These are phyloP conservation scores for Ptilorrhoa leucosticta DNA, from an alignment of 2,113 vertebrate species.

Conservation along the genomic window DNA sequence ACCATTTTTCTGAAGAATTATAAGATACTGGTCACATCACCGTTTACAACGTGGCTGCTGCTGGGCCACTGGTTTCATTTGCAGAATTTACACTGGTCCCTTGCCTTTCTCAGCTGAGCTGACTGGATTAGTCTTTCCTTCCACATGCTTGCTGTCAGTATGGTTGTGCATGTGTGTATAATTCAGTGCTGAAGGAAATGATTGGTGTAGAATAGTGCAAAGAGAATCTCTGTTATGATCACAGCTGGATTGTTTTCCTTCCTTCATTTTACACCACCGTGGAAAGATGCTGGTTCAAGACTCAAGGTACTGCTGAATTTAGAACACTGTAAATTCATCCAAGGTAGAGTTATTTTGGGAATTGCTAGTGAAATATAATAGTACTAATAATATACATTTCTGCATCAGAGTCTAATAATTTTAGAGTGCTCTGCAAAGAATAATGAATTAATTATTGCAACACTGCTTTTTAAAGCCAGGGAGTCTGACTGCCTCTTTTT, in stretches of 20 bases:
- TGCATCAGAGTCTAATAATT: not conserved
- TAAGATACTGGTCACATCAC: not conserved
- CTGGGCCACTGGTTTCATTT: not conserved
- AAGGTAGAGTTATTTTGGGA: not conserved
- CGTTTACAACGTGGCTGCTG: not conserved
- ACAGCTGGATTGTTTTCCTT: not conserved
- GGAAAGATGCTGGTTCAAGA: not conserved
- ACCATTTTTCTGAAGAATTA: not conserved
- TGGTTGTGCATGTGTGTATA: not conserved
- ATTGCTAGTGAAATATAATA: not conserved
- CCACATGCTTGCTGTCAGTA: not conserved
- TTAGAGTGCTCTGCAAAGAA: not conserved
- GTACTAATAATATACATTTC: not conserved
- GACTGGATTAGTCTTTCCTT: not conserved
- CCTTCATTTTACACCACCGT: not conserved
- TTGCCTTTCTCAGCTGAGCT: not conserved
- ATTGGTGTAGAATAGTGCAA: not conserved
- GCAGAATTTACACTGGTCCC: not conserved
- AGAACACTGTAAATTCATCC: not conserved
- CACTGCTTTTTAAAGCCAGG: not conserved
- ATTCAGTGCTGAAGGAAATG: not conserved
- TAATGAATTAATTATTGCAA: constrained; percentile 45
- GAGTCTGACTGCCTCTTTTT: not conserved
- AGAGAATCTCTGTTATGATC: not conserved
- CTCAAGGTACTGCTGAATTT: not conserved